phyloP scores from a whole-genome alignment of 2,888 invertebrate species.

The Acheta domesticus region DNA sequence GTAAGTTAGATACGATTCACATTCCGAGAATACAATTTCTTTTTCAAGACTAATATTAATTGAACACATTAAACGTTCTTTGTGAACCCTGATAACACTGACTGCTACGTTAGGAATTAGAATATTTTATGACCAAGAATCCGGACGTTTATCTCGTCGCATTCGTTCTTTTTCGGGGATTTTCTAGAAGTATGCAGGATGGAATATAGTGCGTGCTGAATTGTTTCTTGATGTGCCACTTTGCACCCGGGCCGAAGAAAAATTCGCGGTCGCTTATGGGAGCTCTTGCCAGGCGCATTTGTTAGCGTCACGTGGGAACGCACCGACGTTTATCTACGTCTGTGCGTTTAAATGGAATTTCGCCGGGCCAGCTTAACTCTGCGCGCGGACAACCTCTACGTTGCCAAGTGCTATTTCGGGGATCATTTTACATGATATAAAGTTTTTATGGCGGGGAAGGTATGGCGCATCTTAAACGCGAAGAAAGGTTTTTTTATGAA shows the following conservation, averaged over 20 bases:
- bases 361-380: not conserved
- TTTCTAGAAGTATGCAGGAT: not conserved
- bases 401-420: not conserved
- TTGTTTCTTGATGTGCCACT: not conserved
- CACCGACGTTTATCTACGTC: not conserved
- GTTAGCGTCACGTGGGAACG: not conserved
- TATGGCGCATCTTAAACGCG: slow-evolving; percentile 18
- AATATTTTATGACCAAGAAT: too few relatives aligned
- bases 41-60: too few relatives aligned
- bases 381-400: not conserved
- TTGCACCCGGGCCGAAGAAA: not conserved
- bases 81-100: too few relatives aligned
- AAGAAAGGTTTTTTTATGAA: not conserved
- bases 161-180: not conserved
- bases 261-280: not conserved
- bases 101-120: too few relatives aligned
- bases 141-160: too few relatives aligned
- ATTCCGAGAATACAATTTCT: too few relatives aligned
- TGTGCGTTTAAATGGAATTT: not conserved
- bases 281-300: not conserved
- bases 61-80: too few relatives aligned
- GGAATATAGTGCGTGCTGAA: not conserved
- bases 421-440: slow-evolving; percentile 18
- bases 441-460: not conserved
- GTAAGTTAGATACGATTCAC: too few relatives aligned